Evolutionary conservation across 2,113 vertebrate species (phyloP).

Genomic region (Gymnogyps californianus): DNA sequence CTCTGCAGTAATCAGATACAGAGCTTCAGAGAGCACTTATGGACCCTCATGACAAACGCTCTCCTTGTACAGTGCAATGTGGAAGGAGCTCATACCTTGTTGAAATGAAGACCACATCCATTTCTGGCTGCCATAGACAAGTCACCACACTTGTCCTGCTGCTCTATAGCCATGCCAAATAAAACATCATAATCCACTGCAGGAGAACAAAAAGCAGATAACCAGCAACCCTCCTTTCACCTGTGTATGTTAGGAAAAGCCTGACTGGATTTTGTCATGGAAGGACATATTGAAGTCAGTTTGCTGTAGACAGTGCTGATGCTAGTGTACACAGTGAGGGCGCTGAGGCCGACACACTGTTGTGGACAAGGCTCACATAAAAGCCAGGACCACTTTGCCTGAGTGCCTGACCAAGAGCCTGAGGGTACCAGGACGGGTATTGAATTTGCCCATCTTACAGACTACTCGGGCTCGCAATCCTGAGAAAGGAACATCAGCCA

Average conservation of each 20-base stretch:
- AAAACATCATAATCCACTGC: not conserved
- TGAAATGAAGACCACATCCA: not conserved
- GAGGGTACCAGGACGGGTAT: not conserved
- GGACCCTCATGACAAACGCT: not conserved
- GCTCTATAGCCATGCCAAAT: not conserved
- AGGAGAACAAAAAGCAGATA: not conserved
- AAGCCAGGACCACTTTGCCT: not conserved
- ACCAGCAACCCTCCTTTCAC: not conserved
- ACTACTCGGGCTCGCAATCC: not conserved
- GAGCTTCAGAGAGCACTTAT: not conserved
- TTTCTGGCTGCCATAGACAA: not conserved
- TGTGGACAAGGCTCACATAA: not conserved
- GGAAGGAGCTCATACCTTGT: not conserved
- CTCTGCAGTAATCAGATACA: not conserved
- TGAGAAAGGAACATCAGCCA: not conserved
- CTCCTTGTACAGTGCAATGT: not conserved
- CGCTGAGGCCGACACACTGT: not conserved
- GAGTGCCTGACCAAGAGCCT: not conserved
- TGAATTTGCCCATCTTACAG: not conserved
- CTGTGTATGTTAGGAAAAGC: not conserved
- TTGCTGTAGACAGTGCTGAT: not conserved
- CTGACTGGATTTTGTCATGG: not conserved
- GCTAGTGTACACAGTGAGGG: not conserved
- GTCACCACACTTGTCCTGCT: not conserved
- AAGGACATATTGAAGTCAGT: accelerated